Conservation (phyloP, 2,888 invertebrate species). For the Spicauda simplicius region DNA sequence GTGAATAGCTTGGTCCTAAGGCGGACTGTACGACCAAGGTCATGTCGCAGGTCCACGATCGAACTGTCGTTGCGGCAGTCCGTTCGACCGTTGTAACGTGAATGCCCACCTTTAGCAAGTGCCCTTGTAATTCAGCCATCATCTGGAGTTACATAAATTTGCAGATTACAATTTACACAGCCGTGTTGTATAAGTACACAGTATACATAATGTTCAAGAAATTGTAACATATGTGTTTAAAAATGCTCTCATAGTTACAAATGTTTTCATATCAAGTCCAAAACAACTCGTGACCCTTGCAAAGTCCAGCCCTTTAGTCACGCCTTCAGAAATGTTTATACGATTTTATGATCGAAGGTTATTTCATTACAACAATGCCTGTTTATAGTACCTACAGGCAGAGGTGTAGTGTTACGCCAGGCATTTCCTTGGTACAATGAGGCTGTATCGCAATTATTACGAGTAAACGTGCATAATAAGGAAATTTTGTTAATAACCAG, state of each 20-base stretch:
- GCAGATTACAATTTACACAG: too few species aligned
- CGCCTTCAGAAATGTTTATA: neutral
- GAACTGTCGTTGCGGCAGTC: too few species aligned
- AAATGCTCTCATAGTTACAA: neutral
- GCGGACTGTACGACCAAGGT: too few species aligned
- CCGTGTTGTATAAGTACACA: too few species aligned
- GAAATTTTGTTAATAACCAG: neutral
- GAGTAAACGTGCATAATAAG: neutral
- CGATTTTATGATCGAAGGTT: neutral
- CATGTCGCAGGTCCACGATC: too few species aligned
- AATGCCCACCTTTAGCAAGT: too few species aligned
- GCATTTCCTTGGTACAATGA: neutral
- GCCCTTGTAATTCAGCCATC: too few species aligned
- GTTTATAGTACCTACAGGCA: neutral
- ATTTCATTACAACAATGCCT: conserved; percentile 1
- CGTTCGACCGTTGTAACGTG: too few species aligned
- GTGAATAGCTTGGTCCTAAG: too few species aligned
- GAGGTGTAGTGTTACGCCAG: neutral
- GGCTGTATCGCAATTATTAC: neutral
- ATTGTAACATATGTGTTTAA: too few species aligned
- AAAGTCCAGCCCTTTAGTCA: conserved; percentile 1
- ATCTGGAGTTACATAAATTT: too few species aligned
- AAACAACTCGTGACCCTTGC: neutral
- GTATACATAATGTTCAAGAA: too few species aligned
- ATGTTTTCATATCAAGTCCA: neutral